phyloP scores from a whole-genome alignment of 2,888 invertebrate genomes.

The Drosophila paracracens region DNA sequence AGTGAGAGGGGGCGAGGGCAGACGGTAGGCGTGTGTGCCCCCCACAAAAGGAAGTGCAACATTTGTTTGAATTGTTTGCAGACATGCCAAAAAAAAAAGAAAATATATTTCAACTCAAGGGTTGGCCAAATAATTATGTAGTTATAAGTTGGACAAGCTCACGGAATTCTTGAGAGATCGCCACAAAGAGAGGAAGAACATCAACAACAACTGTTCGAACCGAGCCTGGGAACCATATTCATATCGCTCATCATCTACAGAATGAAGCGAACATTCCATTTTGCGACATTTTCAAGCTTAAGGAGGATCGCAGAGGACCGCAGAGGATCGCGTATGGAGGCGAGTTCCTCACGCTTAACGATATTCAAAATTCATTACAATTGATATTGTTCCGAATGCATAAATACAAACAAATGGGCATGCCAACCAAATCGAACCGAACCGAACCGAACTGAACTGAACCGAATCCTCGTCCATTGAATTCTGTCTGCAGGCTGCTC shows the following conservation, averaged over 20 bases:
- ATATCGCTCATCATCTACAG: slow-evolving; percentile 77
- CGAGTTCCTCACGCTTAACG: slow-evolving; percentile 76
- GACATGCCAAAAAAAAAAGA: slow-evolving; percentile 46
- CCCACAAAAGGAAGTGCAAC: slow-evolving; percentile 70
- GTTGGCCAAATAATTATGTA: slow-evolving; percentile 71
- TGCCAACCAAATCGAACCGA: slow-evolving; percentile 40
- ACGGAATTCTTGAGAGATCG: slow-evolving; percentile 42
- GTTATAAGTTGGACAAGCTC: slow-evolving; percentile 62
- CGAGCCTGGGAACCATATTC: slow-evolving; percentile 82
- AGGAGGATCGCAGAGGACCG: slow-evolving; percentile 25
- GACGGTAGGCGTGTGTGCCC: slow-evolving; percentile 1
- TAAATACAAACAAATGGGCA: slow-evolving; percentile 81
- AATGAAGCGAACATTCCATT: slow-evolving; percentile 68
- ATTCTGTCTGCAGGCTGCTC: slow-evolving; percentile 21
- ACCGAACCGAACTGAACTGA: not conserved
- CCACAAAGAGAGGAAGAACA: slow-evolving; percentile 14
- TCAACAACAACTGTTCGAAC: slow-evolving; percentile 21
- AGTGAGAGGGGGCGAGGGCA: not conserved
- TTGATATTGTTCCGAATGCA: slow-evolving; percentile 84
- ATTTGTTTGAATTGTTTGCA: slow-evolving; percentile 67
- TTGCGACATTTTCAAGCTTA: slow-evolving; percentile 68
- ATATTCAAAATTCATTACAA: slow-evolving; percentile 84
- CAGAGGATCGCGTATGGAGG: slow-evolving; percentile 21
- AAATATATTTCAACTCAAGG: slow-evolving; percentile 55
- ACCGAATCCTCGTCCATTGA: slow-evolving; percentile 31